Percentiles rank a stretch among this genome's conserved stretches.
Conservation (phyloP, 37 sponge, comb jelly and placozoan species). For the Crambe crambe region DNA sequence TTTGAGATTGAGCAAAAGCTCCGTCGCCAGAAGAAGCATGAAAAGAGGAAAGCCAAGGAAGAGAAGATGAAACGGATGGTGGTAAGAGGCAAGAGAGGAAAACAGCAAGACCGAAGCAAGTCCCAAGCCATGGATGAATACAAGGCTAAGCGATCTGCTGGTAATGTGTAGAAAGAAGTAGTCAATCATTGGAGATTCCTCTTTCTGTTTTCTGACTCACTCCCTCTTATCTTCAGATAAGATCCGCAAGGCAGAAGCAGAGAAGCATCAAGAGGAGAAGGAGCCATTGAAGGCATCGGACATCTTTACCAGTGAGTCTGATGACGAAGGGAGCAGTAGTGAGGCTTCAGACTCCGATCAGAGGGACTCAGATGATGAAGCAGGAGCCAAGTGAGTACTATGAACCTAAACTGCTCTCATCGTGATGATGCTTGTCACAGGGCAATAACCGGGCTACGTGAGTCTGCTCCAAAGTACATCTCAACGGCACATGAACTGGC, state of each 20-base stretch:
- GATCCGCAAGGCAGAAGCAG: slow-evolving; percentile 64
- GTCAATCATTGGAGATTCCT: too few relatives aligned
- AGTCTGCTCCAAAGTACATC: slow-evolving; percentile 26
- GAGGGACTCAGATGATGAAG: slow-evolving; percentile 64
- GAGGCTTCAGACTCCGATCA: slow-evolving; percentile 12
- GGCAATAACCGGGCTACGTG: slow-evolving; percentile 4
- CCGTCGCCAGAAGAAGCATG: slow-evolving; percentile 58
- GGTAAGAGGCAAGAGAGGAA: slow-evolving; percentile 48
- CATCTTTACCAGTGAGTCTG: slow-evolving; percentile 51
- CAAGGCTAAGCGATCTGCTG: slow-evolving; percentile 74
- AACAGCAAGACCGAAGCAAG: slow-evolving; percentile 62
- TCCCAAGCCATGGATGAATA: slow-evolving; percentile 87
- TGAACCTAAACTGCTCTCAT: too few relatives aligned
- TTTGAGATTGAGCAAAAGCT: slow-evolving; percentile 83
- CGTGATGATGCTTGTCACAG: too few relatives aligned
- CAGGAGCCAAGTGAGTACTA: slow-evolving; percentile 38
- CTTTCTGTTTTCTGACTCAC: too few relatives aligned
- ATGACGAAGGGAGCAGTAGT: slow-evolving; percentile 30
- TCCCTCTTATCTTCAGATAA: too few relatives aligned
- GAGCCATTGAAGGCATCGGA: slow-evolving; percentile 60
- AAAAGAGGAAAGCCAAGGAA: slow-evolving; percentile 48
- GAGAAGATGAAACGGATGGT: slow-evolving; percentile 49
- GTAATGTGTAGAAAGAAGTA: slow-evolving; percentile 60
- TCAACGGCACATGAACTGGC: slow-evolving; percentile 57
- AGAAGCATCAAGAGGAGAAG: slow-evolving; percentile 28